Conservation (phyloP, 2,797 vertebrate species). For the Chrysolophus pictus region DNA sequence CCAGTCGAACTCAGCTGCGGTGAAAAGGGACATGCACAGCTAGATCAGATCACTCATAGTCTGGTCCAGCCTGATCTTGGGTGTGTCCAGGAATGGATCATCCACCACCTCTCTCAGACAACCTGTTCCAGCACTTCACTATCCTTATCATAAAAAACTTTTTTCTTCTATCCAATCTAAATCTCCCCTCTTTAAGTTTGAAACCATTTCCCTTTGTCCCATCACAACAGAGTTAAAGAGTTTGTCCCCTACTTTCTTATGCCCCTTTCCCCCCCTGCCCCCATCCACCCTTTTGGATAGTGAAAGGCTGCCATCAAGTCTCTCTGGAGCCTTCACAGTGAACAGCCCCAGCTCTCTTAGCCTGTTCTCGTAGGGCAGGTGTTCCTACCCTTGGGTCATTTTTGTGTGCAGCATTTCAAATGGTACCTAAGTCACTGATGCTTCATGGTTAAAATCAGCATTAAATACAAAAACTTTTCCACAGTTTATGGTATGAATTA, state of each 20-base stretch:
- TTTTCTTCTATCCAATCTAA: not conserved
- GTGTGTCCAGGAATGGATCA: not conserved
- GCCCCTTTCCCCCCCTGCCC: too few species aligned
- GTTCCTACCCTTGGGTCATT: not conserved
- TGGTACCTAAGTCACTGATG: not conserved
- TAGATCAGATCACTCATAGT: not conserved
- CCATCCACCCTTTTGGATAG: not conserved
- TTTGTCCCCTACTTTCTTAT: not conserved
- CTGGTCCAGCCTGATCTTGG: not conserved
- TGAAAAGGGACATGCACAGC: too few species aligned
- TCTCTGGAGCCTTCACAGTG: too few species aligned
- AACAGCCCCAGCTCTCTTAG: not conserved
- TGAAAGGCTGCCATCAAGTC: not conserved
- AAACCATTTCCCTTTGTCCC: not conserved
- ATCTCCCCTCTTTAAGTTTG: not conserved
- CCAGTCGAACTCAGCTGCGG: not conserved
- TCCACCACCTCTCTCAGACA: not conserved
- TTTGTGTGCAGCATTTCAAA: not conserved
- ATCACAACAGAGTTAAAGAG: not conserved
- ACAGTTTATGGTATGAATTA: not conserved
- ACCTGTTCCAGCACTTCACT: not conserved
- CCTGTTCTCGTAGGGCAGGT: not conserved
- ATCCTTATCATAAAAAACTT: not conserved
- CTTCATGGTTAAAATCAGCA: slow-evolving; percentile 16
- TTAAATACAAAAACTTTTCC: slow-evolving; percentile 4